Conservation (phyloP, 1,140 invertebrate genomes). For the Leguminivora glycinivorella region DNA sequence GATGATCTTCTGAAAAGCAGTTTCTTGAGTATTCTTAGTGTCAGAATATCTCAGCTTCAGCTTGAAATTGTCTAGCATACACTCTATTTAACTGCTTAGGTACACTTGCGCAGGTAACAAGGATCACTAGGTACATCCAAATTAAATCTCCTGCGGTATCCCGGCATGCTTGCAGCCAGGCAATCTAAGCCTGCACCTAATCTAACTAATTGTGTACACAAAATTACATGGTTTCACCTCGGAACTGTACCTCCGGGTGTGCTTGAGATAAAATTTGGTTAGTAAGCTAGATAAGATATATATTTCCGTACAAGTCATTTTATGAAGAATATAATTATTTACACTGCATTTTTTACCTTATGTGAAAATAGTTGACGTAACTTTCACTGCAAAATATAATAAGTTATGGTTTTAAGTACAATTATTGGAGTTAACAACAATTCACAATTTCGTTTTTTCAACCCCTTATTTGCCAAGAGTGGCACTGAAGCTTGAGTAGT, state of each 20-base stretch:
- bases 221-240: conserved; percentile 8
- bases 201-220: conserved; percentile 14
- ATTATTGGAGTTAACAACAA: too few relatives aligned
- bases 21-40: too few relatives aligned
- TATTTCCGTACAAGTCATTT: neutral
- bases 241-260: neutral
- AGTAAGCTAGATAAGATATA: neutral
- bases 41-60: too few relatives aligned
- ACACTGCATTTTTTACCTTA: too few relatives aligned
- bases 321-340: too few relatives aligned
- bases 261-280: neutral
- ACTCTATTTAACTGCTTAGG: neutral
- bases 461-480: too few relatives aligned
- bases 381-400: too few relatives aligned
- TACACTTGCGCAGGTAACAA: neutral
- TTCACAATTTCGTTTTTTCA: too few relatives aligned
- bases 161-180: conserved; percentile 3
- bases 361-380: too few relatives aligned
- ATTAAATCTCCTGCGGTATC: conserved; percentile 12
- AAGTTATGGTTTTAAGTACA: too few relatives aligned
- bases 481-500: too few relatives aligned
- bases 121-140: conserved; percentile 17
- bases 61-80: neutral
- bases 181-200: conserved; percentile 20
- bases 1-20: too few relatives aligned